Conservation (phyloP, 2,797 vertebrate species). For the Sarcophilus harrisii region DNA sequence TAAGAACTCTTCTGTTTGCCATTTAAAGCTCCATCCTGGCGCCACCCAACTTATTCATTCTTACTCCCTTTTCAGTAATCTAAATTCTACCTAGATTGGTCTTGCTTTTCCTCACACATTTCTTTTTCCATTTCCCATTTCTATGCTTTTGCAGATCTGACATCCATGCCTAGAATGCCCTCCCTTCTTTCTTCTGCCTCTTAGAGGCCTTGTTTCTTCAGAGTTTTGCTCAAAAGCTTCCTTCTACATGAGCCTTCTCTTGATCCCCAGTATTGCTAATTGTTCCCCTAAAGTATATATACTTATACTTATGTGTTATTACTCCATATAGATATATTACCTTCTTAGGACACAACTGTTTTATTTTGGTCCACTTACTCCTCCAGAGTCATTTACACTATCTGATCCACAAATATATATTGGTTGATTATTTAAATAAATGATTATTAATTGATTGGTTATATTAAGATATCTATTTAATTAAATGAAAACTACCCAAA, state of each 20-base stretch:
- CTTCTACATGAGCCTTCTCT: neutral
- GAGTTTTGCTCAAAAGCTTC: neutral
- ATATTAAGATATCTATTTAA: neutral
- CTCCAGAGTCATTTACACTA: neutral
- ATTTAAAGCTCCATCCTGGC: neutral
- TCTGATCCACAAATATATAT: neutral
- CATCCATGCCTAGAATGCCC: neutral
- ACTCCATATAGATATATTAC: neutral
- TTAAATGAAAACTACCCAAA: neutral
- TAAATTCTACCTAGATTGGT: neutral
- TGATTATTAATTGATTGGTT: neutral
- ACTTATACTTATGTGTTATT: neutral
- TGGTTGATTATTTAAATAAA: neutral
- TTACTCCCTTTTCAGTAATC: neutral
- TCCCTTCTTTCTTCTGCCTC: neutral
- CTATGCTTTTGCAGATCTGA: neutral
- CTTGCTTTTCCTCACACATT: neutral
- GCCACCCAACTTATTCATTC: neutral
- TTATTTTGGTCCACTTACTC: neutral
- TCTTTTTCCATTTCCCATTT: neutral
- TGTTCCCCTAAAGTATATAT: neutral
- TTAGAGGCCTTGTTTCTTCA: neutral
- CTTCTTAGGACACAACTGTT: neutral
- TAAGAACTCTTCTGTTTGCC: neutral
- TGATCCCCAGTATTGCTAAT: neutral